Evolutionary conservation across 2,888 invertebrate species (phyloP).

Genomic region (Linnaemya tessellans): DNA sequence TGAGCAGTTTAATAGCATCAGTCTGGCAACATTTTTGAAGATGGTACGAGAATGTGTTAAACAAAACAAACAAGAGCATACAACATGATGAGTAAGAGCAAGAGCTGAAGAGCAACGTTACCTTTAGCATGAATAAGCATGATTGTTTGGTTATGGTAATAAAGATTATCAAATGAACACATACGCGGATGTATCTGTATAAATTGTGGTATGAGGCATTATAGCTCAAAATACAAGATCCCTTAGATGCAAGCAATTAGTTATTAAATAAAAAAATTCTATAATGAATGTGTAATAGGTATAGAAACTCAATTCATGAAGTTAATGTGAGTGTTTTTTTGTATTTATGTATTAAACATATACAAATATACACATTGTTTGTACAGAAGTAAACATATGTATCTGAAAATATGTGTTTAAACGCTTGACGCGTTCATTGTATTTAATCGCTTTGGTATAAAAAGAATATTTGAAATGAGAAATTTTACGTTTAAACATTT

Average conservation of each 20-base stretch:
- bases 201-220: no score
- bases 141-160: background rate
- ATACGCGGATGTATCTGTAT: no score
- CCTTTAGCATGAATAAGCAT: constrained; percentile 18
- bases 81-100: background rate
- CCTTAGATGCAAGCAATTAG: no score
- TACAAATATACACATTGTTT: background rate
- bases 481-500: constrained; percentile 56
- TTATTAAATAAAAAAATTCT: no score
- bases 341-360: background rate
- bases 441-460: background rate
- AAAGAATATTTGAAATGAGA: constrained; percentile 31
- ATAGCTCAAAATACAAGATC: no score
- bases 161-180: no score
- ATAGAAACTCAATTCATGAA: no score
- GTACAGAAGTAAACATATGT: background rate
- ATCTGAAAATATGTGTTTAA: background rate
- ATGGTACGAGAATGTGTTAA: constrained; percentile 17
- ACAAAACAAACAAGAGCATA: constrained; percentile 20
- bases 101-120: background rate
- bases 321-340: no score
- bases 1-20: background rate
- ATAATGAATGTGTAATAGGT: no score
- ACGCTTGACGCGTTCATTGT: constrained; percentile 41
- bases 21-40: constrained; percentile 41